Evolutionary conservation across 2,888 invertebrate genomes (phyloP), one percentile per base, ranked within the genome.

Genomic region (Aquatica leii): DNA sequence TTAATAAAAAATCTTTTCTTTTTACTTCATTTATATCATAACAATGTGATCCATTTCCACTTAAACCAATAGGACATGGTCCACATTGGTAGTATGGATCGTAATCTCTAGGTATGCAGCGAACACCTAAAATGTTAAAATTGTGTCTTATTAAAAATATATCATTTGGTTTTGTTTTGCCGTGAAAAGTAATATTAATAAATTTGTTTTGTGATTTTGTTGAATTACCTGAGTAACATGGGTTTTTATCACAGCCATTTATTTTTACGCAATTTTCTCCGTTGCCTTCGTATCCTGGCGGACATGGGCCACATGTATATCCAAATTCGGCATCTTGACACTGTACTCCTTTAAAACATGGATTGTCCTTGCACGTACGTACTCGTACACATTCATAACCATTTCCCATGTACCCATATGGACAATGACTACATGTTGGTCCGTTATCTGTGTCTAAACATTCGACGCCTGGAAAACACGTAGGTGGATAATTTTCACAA

Each of bases 1-100:
- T 41, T 14, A 41, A 15, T 41, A 4, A 24, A 6, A 24, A 24
- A 14, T 41, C 8, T 12, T 41, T 17, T 46, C 11, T 18, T 18
- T 14, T 46, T 18, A 46, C 46, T 18, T 46, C 46, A 20, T 46
- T 20, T 18, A 46, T 46, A n/a, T 46, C 46, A 11, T 46, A 46
- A 18, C 46, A 46, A 3, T 46, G 46, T 9, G 46, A 88, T 6
- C 81, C 71, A 74, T 88, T 84, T 68, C 94, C 94, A 1, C 86
- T 88, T 77, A 87, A 96, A 12, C 97, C 97, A 0, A 88, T 81
- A 0, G 97, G 97, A 77, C 97, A 97, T 0, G 91, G 83, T 0
- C 91, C 92, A 78, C 97, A 97, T 65, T 88, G 86, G 82, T 93
- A 97, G n/a, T 97, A 97, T 0, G 95, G 94, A 18, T 85, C 85